phyloP scores from a whole-genome alignment of 2,888 invertebrate species.

The Rhingia campestris region DNA sequence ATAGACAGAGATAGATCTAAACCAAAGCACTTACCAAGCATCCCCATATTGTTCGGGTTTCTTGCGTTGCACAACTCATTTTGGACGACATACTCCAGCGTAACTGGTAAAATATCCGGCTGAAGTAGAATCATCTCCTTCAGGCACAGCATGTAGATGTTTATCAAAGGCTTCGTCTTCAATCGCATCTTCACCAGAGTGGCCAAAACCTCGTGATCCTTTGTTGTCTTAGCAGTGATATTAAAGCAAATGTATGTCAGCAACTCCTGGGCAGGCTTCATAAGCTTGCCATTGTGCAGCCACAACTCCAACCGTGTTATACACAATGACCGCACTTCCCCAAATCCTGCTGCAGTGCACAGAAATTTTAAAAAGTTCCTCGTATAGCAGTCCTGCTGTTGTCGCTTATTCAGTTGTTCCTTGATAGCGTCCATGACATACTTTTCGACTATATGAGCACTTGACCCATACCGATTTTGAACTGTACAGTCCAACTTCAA shows the following conservation, averaged over 20 bases:
- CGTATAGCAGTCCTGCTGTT: constrained; percentile 93
- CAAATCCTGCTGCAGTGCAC: constrained; percentile 92
- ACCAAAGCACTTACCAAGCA: constrained; percentile 84
- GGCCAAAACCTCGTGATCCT: constrained; percentile 90
- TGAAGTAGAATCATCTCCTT: constrained; percentile 95
- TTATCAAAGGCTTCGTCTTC: constrained; percentile 96
- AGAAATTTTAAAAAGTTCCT: constrained; percentile 94
- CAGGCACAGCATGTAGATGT: constrained; percentile 93
- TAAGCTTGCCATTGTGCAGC: constrained; percentile 97
- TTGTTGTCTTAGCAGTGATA: constrained; percentile 87
- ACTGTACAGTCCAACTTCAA: constrained; percentile 83
- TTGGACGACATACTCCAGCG: constrained; percentile 95
- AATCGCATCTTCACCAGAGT: constrained; percentile 94
- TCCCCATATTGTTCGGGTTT: constrained; percentile 97
- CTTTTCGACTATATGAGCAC: constrained; percentile 85
- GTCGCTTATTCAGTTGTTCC: constrained; percentile 92
- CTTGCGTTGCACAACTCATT: constrained; percentile 96
- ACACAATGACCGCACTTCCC: constrained; percentile 85
- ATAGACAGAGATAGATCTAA: neutral
- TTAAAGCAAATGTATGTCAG: constrained; percentile 95
- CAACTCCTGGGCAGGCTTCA: constrained; percentile 95
- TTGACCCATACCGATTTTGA: constrained; percentile 84
- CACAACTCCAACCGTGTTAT: constrained; percentile 91
- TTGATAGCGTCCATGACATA: constrained; percentile 93
- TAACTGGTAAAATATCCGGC: constrained; percentile 91